Percentiles rank a stretch among this genome's conserved stretches.
These are phyloP conservation scores for Mesocricetus auratus DNA, from an alignment of 2,113 vertebrate species.

Conservation along the genomic window DNA sequence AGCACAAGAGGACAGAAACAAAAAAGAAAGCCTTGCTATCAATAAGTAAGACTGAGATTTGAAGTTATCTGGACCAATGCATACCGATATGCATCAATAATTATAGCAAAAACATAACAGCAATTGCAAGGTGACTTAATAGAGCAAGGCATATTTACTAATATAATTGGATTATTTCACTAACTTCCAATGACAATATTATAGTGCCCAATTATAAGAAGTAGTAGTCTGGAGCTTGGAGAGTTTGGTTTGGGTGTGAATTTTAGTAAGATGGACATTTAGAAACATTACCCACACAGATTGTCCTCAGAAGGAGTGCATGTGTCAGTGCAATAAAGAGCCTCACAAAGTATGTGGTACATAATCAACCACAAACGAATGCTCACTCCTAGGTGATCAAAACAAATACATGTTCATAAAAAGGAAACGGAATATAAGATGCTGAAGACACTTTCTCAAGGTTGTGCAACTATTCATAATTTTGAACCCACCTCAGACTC, in stretches of 20 bases:
- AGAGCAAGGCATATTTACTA: neutral
- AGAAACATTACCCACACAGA: neutral
- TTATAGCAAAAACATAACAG: neutral
- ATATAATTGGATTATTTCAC: neutral
- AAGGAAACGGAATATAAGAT: neutral
- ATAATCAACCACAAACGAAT: neutral
- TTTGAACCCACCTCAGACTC: neutral
- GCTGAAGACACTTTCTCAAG: neutral
- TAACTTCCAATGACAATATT: neutral
- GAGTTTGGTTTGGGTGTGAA: neutral
- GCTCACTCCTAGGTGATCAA: constrained; percentile 7
- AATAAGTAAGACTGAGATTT: neutral
- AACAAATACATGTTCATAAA: constrained; percentile 54
- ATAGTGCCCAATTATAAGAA: neutral
- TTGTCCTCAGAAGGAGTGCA: neutral
- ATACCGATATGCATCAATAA: neutral
- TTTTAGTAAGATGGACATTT: constrained; percentile 29
- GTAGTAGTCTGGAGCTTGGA: neutral
- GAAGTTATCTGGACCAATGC: neutral
- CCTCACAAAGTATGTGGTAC: neutral
- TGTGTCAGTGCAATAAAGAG: neutral
- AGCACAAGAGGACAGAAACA: neutral
- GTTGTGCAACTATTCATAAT: neutral
- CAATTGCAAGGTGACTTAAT: neutral
- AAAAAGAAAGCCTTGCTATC: neutral